A percentile compares a stretch with the other conserved stretches of the same genome.
Conservation (phyloP, 2,888 invertebrate species). For the Maniola hyperantus region DNA sequence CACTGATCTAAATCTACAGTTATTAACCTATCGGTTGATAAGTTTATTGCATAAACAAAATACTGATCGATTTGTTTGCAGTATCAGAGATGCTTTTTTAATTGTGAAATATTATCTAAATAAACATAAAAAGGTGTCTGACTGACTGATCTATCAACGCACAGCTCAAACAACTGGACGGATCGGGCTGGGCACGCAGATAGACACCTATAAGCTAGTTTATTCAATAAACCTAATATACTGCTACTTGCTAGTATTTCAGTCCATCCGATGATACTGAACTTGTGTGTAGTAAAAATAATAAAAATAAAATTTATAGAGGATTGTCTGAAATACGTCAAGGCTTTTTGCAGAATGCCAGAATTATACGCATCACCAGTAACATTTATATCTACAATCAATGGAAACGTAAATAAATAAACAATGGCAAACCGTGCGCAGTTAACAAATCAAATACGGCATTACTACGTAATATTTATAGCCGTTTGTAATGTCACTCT, state of each 20-base stretch:
- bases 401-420: slow-evolving; percentile 49
- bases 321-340: background rate
- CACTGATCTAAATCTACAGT: slow-evolving; percentile 49
- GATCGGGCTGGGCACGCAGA: too few relatives aligned
- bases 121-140: too few relatives aligned
- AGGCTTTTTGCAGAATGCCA: background rate
- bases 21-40: slow-evolving; percentile 48
- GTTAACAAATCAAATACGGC: slow-evolving; percentile 30
- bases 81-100: background rate
- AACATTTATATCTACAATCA: slow-evolving; percentile 23
- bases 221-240: too few relatives aligned
- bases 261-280: background rate
- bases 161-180: too few relatives aligned
- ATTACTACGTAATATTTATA: slow-evolving; percentile 42
- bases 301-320: slow-evolving; percentile 9
- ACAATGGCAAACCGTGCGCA: slow-evolving; percentile 45
- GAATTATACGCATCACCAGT: slow-evolving; percentile 7
- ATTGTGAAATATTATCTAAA: too few relatives aligned
- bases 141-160: too few relatives aligned
- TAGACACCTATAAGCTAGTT: too few relatives aligned
- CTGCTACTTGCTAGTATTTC: too few relatives aligned
- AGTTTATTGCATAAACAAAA: slow-evolving; percentile 46
- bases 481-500: slow-evolving; percentile 38
- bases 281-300: slow-evolving; percentile 6
- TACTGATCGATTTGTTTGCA: slow-evolving; percentile 21